Percentiles rank a stretch among this genome's conserved stretches.
phyloP scores from a whole-genome alignment of 2,888 invertebrate species.

The Campoplex capitator region DNA sequence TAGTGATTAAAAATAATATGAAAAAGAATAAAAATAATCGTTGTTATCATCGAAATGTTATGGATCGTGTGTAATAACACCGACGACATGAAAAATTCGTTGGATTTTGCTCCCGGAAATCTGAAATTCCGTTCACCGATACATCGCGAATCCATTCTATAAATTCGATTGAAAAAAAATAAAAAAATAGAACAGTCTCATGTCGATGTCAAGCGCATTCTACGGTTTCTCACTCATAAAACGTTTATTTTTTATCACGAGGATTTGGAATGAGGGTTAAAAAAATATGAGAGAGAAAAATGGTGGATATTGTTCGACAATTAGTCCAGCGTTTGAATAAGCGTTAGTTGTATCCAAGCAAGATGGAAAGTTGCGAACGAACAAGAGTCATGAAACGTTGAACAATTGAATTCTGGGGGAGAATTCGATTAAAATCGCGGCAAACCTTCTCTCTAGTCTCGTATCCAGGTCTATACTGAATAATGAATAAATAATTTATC shows the following conservation, averaged over 20 bases:
- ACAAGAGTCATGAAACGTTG: constrained; percentile 9
- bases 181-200: neutral
- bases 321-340: constrained; percentile 38
- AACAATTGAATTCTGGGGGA: constrained; percentile 19
- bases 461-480: constrained; percentile 27
- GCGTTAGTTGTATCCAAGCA: neutral
- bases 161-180: neutral
- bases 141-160: neutral
- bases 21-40: neutral
- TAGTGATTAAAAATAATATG: neutral
- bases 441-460: neutral
- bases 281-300: neutral
- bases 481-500: constrained; percentile 61
- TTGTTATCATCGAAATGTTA: neutral
- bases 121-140: neutral
- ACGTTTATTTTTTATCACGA: neutral
- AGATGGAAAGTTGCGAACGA: neutral
- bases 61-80: neutral
- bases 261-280: neutral
- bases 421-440: constrained; percentile 56
- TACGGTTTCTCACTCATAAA: neutral
- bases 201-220: neutral
- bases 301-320: constrained; percentile 20
- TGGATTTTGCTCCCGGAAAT: neutral
- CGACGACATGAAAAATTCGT: neutral